These are phyloP conservation scores for Myotis findleyi DNA, from an alignment of 2,797 vertebrate species.

Conservation along the genomic window DNA sequence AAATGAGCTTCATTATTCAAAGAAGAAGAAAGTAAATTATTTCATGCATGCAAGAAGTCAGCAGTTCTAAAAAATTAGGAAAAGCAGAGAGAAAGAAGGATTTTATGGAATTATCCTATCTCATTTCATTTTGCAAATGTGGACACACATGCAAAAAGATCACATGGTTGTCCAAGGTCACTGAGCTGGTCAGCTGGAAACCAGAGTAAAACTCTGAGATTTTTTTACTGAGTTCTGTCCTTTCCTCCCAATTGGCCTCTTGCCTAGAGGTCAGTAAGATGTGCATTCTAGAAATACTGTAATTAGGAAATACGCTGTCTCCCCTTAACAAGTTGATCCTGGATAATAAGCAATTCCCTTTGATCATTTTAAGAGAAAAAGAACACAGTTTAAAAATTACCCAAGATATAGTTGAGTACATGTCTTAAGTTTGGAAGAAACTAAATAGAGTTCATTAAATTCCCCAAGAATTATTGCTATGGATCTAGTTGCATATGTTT, in stretches of 20 bases:
- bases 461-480: not conserved
- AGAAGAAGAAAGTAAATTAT: slow-evolving; percentile 61
- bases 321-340: slow-evolving; percentile 63
- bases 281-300: not conserved
- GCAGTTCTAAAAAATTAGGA: slow-evolving; percentile 35
- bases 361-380: slow-evolving; percentile 69
- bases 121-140: slow-evolving; percentile 56
- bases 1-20: slow-evolving; percentile 73
- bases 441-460: slow-evolving; percentile 54
- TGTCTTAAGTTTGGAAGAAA: not conserved
- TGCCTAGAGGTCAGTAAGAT: slow-evolving; percentile 43
- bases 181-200: slow-evolving; percentile 11
- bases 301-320: slow-evolving; percentile 55
- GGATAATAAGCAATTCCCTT: slow-evolving; percentile 69
- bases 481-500: not conserved
- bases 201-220: not conserved
- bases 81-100: slow-evolving; percentile 15
- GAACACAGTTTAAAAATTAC: slow-evolving; percentile 58
- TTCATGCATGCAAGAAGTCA: slow-evolving; percentile 42
- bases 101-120: not conserved
- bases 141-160: not conserved
- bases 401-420: not conserved
- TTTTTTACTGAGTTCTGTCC: not conserved
- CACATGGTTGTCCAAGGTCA: not conserved
- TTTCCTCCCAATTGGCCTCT: not conserved